Conservation (phyloP, 1,140 invertebrate species). For the Bombus breviceps region DNA sequence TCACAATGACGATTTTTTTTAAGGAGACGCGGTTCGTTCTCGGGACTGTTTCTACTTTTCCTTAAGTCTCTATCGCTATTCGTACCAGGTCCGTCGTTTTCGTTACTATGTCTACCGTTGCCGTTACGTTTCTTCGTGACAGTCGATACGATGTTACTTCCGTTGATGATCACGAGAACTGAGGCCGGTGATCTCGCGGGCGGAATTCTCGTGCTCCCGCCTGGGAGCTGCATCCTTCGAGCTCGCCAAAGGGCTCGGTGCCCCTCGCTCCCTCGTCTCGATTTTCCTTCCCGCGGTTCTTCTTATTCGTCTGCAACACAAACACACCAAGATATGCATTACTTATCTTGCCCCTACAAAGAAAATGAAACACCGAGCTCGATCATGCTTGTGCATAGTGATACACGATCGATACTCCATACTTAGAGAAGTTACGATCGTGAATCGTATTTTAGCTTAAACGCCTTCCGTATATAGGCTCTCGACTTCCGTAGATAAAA, state of each 20-base stretch:
- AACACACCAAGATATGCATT: not conserved
- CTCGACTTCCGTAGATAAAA: slow-evolving; percentile 49
- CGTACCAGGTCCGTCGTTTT: slow-evolving; percentile 51
- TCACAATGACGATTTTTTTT: slow-evolving; percentile 70
- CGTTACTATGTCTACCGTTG: slow-evolving; percentile 64
- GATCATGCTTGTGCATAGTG: not conserved
- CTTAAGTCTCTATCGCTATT: slow-evolving; percentile 39
- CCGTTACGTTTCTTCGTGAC: slow-evolving; percentile 66
- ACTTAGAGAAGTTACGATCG: slow-evolving; percentile 15
- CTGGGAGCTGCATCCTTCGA: slow-evolving; percentile 83
- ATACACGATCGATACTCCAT: slow-evolving; percentile 49
- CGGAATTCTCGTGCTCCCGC: slow-evolving; percentile 81
- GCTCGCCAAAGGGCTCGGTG: slow-evolving; percentile 82
- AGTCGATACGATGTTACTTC: slow-evolving; percentile 69
- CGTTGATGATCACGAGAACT: slow-evolving; percentile 73
- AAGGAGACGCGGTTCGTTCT: slow-evolving; percentile 70
- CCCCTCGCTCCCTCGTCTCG: slow-evolving; percentile 81
- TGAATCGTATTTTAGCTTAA: slow-evolving; percentile 51
- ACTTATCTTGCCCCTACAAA: too few species aligned
- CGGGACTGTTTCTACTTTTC: slow-evolving; percentile 66
- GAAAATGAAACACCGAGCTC: too few species aligned
- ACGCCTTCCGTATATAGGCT: slow-evolving; percentile 45
- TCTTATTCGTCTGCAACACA: slow-evolving; percentile 71
- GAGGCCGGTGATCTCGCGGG: slow-evolving; percentile 76
- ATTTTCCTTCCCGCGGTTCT: slow-evolving; percentile 72